Conservation (phyloP, 2,888 invertebrate species). For the Drosophila pseudotakahashii region DNA sequence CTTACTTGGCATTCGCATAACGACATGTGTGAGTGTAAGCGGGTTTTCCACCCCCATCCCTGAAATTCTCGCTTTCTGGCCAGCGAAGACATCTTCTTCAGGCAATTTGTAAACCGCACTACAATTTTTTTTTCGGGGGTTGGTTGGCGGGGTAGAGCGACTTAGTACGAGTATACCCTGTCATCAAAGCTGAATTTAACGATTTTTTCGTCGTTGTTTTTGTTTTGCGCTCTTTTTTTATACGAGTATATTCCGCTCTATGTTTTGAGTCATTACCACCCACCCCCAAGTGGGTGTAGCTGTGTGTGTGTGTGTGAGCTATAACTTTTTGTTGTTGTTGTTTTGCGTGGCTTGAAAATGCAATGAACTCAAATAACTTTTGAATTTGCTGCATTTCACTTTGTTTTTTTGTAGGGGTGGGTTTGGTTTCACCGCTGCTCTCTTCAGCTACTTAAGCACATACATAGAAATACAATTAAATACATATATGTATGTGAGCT, state of each 20-base stretch:
- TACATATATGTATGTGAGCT: slow-evolving; percentile 46
- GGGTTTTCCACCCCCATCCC: slow-evolving; percentile 44
- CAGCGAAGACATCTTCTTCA: slow-evolving; percentile 32
- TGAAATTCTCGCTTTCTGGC: slow-evolving; percentile 17
- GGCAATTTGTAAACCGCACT: slow-evolving; percentile 51
- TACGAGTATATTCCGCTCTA: slow-evolving; percentile 52
- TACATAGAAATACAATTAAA: slow-evolving; percentile 65
- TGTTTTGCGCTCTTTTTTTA: slow-evolving; percentile 54
- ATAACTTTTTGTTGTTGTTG: slow-evolving; percentile 44
- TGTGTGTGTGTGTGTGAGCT: slow-evolving; percentile 27
- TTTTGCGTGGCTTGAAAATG: slow-evolving; percentile 78
- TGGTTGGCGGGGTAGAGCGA: slow-evolving; percentile 40
- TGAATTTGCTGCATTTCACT: slow-evolving; percentile 81
- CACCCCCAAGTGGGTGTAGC: slow-evolving; percentile 51
- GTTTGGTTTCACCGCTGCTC: slow-evolving; percentile 52
- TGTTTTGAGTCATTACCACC: slow-evolving; percentile 82
- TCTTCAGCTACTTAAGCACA: slow-evolving; percentile 66
- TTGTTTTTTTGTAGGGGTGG: slow-evolving; percentile 63
- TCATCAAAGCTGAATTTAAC: slow-evolving; percentile 68
- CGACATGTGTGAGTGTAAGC: slow-evolving; percentile 24
- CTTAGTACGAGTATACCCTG: slow-evolving; percentile 43
- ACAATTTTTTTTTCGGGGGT: slow-evolving; percentile 30
- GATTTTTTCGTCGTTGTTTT: slow-evolving; percentile 57
- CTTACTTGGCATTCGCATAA: slow-evolving; percentile 21
- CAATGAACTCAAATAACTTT: slow-evolving; percentile 83